Evolutionary conservation across 2,797 vertebrate species (phyloP).

Genomic region (Galaxias olidus): DNA sequence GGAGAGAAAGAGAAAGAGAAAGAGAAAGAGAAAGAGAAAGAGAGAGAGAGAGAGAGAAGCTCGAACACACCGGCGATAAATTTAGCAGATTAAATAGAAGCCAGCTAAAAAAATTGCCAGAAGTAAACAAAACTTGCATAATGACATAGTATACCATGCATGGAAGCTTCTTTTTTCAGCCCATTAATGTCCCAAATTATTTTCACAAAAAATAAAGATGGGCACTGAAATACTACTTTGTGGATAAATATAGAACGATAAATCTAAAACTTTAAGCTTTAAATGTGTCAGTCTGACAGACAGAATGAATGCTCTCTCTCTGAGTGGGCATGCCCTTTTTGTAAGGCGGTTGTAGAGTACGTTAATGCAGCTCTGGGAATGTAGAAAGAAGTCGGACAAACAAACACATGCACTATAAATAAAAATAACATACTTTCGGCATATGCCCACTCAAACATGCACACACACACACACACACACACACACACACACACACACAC

Average conservation of each 20-base stretch:
- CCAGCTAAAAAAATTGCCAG: slow-evolving; percentile 2
- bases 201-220: too few species aligned
- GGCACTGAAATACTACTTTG: too few species aligned
- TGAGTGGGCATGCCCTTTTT: slow-evolving; percentile 11
- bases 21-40: not conserved
- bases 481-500: slow-evolving; percentile 5
- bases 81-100: slow-evolving; percentile 22
- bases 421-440: too few species aligned
- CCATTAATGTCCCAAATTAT: too few species aligned
- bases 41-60: not conserved
- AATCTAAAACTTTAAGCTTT: too few species aligned
- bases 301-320: too few species aligned
- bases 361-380: slow-evolving; percentile 31
- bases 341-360: slow-evolving; percentile 14
- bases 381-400: slow-evolving; percentile 41
- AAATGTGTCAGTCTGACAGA: too few species aligned
- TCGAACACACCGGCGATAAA: slow-evolving; percentile 16
- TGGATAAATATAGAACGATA: too few species aligned
- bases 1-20: not conserved
- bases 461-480: not conserved
- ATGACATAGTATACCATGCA: slow-evolving; percentile 7
- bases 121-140: not conserved
- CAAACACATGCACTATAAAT: too few species aligned
- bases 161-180: too few species aligned
- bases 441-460: too few species aligned